These are phyloP conservation scores for Dendrocopos noguchii DNA, from an alignment of 2,113 vertebrate species.

Conservation along the genomic window DNA sequence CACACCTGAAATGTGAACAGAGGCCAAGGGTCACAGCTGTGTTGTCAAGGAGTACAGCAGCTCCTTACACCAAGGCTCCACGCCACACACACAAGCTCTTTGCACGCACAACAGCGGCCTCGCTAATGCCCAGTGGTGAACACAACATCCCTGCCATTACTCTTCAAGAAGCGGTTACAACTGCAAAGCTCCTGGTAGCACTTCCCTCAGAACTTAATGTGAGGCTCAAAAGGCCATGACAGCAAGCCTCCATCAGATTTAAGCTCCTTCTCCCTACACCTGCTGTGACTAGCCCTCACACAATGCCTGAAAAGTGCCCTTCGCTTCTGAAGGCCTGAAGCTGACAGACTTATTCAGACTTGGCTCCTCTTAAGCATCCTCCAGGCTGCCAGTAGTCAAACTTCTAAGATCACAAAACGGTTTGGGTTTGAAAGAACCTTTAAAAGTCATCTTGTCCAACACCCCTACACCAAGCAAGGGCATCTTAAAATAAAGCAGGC, in stretches of 20 bases:
- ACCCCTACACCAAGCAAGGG: neutral
- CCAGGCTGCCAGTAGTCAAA: neutral
- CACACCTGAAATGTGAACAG: rapidly evolving
- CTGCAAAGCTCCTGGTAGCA: rapidly evolving
- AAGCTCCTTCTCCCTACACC: too few species aligned
- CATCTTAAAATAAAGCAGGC: neutral
- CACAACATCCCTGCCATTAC: rapidly evolving
- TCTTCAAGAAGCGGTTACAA: rapidly evolving
- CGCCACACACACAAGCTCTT: neutral
- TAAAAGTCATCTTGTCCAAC: neutral
- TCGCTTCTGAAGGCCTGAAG: rapidly evolving
- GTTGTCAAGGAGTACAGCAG: rapidly evolving
- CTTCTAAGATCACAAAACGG: neutral
- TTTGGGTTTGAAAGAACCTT: neutral
- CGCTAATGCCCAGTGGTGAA: rapidly evolving
- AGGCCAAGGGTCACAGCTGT: rapidly evolving
- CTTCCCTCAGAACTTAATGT: neutral
- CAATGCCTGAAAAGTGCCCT: neutral
- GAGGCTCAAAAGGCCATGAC: neutral
- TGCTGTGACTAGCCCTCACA: neutral
- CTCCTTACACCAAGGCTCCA: rapidly evolving
- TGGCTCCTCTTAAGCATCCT: too few species aligned
- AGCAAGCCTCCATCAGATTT: neutral
- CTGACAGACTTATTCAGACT: neutral
- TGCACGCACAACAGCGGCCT: neutral